Evolutionary conservation across 2,113 vertebrate genomes (phyloP).

Genomic region (Marmota monax): DNA sequence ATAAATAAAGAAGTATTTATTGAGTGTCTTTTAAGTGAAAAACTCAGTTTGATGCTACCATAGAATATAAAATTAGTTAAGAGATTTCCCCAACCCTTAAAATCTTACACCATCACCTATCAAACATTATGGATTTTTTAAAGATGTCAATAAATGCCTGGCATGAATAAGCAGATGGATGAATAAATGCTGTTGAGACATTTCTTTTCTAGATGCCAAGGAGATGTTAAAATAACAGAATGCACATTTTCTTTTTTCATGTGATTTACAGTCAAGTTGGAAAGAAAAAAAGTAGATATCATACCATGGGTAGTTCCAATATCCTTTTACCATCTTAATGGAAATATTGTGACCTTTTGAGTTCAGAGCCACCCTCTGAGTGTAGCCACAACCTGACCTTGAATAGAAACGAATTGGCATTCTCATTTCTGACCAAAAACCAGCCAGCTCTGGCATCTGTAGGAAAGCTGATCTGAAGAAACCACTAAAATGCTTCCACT

Average conservation of each 20-base stretch:
- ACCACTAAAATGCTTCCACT: slow-evolving; percentile 74
- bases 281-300: slow-evolving; percentile 52
- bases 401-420: slow-evolving; percentile 8
- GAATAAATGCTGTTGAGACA: neutral
- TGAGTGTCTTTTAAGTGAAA: neutral
- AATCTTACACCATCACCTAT: neutral
- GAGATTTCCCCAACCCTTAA: neutral
- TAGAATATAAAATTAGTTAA: neutral
- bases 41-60: neutral
- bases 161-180: neutral
- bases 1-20: neutral
- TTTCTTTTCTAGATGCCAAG: neutral
- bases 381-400: slow-evolving; percentile 78
- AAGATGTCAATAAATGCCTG: neutral
- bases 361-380: slow-evolving; percentile 63
- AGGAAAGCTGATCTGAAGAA: slow-evolving; percentile 69
- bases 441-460: slow-evolving; percentile 61
- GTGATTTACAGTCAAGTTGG: slow-evolving; percentile 42
- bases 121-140: neutral
- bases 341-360: slow-evolving; percentile 68
- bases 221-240: neutral
- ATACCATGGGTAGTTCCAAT: slow-evolving; percentile 64
- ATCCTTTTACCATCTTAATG: slow-evolving; percentile 71
- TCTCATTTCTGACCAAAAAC: slow-evolving; percentile 50
- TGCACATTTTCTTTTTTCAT: neutral